Conservation (phyloP, 1,140 invertebrate genomes). For the Micrasema minimum region DNA sequence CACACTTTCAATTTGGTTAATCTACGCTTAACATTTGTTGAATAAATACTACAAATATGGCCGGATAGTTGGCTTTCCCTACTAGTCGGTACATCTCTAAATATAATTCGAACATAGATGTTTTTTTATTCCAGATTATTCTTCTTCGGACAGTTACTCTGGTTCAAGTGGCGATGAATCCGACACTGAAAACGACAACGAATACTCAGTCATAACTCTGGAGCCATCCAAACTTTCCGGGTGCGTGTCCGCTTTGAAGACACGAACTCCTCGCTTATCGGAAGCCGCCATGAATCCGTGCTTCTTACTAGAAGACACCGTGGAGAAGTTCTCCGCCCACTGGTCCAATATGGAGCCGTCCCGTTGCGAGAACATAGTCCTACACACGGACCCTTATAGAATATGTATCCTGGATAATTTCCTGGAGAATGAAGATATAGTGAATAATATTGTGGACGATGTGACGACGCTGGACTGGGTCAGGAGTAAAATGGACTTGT, state of each 20-base stretch:
- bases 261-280: not conserved
- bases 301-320: slow-evolving; percentile 32
- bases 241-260: slow-evolving; percentile 11
- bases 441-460: slow-evolving; percentile 70
- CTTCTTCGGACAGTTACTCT: slow-evolving; percentile 56
- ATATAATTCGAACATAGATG: no score
- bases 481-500: slow-evolving; percentile 74
- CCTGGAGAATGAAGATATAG: slow-evolving; percentile 64
- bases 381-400: slow-evolving; percentile 63
- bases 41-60: no score
- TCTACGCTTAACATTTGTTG: no score
- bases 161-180: slow-evolving; percentile 38
- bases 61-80: no score
- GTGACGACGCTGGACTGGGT: slow-evolving; percentile 75
- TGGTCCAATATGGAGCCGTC: slow-evolving; percentile 42
- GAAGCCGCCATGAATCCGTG: slow-evolving; percentile 40
- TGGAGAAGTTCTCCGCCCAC: slow-evolving; percentile 33
- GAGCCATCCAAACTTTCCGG: slow-evolving; percentile 24
- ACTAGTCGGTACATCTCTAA: no score
- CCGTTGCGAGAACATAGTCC: slow-evolving; percentile 22
- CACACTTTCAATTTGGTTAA: no score
- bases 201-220: slow-evolving; percentile 18
- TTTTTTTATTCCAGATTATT: slow-evolving; percentile 39
- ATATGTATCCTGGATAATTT: slow-evolving; percentile 71
- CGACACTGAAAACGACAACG: slow-evolving; percentile 36